These are phyloP conservation scores for Okapia johnstoni DNA, from an alignment of 2,113 vertebrate species.

Conservation along the genomic window DNA sequence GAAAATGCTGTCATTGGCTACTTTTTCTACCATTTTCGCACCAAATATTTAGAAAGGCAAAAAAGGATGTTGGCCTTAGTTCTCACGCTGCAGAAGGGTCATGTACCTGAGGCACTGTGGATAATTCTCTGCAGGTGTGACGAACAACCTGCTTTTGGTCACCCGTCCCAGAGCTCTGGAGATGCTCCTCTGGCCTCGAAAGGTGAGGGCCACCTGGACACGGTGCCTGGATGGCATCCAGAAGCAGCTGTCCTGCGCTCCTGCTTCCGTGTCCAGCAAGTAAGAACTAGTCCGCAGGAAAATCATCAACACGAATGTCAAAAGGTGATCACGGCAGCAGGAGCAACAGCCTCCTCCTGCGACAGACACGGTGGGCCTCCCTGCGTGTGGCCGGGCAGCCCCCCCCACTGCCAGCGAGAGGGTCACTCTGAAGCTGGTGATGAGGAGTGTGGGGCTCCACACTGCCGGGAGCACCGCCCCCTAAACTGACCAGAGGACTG, in stretches of 20 bases:
- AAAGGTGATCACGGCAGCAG: fast-evolving
- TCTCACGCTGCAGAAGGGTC: not conserved
- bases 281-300: not conserved
- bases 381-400: not conserved
- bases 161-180: not conserved
- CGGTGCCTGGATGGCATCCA: fast-evolving
- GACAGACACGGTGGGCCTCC: fast-evolving
- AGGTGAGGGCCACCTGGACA: not conserved
- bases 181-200: not conserved
- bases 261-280: not conserved
- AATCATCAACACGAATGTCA: no score
- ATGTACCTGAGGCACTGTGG: no score
- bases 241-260: no score
- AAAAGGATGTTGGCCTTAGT: not conserved
- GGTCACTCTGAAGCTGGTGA: no score
- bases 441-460: fast-evolving
- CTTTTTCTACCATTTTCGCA: not conserved
- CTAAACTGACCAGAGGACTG: not conserved
- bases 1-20: not conserved
- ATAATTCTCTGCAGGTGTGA: not conserved
- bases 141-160: not conserved
- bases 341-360: not conserved
- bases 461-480: fast-evolving
- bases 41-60: not conserved
- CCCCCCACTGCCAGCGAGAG: no score